phyloP scores from a whole-genome alignment of 2,888 invertebrate species.

The Diploptera punctata region DNA sequence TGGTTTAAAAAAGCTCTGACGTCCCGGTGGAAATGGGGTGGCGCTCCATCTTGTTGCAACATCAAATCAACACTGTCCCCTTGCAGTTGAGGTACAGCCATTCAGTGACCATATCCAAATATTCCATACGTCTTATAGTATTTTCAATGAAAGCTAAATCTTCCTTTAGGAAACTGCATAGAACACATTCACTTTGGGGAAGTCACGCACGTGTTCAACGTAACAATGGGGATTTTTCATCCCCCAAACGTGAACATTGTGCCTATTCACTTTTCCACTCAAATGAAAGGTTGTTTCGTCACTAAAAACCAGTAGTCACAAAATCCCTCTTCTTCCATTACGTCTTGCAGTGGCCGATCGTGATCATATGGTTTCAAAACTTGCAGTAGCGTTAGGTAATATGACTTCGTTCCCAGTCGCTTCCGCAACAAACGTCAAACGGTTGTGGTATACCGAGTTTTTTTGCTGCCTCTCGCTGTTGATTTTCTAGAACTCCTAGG shows the following conservation, averaged over 20 bases:
- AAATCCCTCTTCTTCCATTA: neutral
- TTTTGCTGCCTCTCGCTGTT: too few relatives aligned
- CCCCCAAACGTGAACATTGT: too few relatives aligned
- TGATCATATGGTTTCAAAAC: too few relatives aligned
- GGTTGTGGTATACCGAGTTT: too few relatives aligned
- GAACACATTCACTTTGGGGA: neutral
- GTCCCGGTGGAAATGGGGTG: neutral
- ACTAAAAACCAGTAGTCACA: neutral
- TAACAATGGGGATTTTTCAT: too few relatives aligned
- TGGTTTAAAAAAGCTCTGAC: constrained; percentile 16
- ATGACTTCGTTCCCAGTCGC: too few relatives aligned
- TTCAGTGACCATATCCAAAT: constrained; percentile 5
- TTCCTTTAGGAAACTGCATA: neutral
- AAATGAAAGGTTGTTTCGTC: neutral
- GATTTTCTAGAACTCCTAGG: too few relatives aligned
- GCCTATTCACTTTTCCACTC: neutral
- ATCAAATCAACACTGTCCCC: too few relatives aligned
- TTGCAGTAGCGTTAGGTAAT: too few relatives aligned
- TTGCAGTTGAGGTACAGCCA: constrained; percentile 9
- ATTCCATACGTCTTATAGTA: neutral
- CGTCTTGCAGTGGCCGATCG: too few relatives aligned
- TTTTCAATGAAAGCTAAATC: neutral
- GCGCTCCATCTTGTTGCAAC: neutral
- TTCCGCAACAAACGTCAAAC: too few relatives aligned
- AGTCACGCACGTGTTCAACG: too few relatives aligned